These are phyloP conservation scores for Recurvirostra avosetta DNA, from an alignment of 2,113 vertebrate species.

Conservation along the genomic window DNA sequence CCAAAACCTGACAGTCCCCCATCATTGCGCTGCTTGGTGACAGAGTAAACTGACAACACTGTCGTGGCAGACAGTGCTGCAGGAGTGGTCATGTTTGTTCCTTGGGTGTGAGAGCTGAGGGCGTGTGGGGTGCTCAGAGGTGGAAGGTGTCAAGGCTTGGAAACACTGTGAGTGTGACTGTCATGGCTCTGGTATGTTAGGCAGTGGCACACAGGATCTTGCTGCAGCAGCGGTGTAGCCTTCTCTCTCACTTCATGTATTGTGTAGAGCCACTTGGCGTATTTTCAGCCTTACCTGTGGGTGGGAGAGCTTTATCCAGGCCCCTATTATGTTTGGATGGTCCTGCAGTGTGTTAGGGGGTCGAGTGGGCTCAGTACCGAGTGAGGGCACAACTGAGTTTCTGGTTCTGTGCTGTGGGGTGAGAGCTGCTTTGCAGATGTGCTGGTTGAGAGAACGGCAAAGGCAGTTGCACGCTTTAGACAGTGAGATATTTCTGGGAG, in stretches of 20 bases:
- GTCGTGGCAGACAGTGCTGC: background rate
- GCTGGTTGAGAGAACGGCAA: background rate
- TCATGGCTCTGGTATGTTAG: background rate
- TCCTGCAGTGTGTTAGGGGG: accelerated
- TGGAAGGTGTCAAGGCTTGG: background rate
- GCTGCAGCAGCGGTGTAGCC: background rate
- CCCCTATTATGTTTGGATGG: background rate
- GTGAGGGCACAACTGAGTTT: background rate
- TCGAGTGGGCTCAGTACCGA: background rate
- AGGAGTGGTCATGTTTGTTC: background rate
- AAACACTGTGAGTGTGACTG: accelerated
- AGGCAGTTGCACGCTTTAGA: background rate
- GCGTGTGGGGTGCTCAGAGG: accelerated
- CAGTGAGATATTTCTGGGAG: background rate
- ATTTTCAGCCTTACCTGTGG: background rate
- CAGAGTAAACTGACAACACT: background rate
- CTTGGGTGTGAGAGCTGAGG: background rate
- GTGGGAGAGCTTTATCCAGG: background rate
- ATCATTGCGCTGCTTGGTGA: background rate
- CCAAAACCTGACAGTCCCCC: background rate
- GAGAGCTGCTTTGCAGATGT: background rate
- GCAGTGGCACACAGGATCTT: accelerated
- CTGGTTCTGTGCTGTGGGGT: accelerated
- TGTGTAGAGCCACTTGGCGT: background rate
- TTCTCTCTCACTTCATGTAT: accelerated